phyloP scores from a whole-genome alignment of 2,888 invertebrate species.

The Melanargia galathea region DNA sequence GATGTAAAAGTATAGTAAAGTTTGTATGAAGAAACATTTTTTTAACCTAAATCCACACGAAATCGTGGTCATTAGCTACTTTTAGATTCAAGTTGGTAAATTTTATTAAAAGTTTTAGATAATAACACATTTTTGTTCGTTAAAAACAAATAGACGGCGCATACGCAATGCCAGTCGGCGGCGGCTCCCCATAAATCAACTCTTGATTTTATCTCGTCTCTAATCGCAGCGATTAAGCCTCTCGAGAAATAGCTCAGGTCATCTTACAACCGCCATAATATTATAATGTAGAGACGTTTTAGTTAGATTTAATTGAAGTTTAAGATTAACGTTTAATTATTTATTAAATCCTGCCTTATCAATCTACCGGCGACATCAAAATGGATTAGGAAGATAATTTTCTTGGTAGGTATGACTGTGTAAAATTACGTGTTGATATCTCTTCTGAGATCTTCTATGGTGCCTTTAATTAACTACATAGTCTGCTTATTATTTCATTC shows the following conservation, averaged over 20 bases:
- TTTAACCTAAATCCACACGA: background rate
- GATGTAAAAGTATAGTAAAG: no score
- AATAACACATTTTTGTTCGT: slow-evolving; percentile 12
- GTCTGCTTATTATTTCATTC: background rate
- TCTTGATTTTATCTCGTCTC: slow-evolving; percentile 49
- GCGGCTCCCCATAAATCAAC: slow-evolving; percentile 49
- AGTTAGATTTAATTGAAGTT: slow-evolving; percentile 21
- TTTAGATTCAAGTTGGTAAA: background rate
- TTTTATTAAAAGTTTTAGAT: background rate
- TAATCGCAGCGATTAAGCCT: slow-evolving; percentile 51
- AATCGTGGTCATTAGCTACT: no score
- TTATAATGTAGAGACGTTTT: slow-evolving; percentile 23
- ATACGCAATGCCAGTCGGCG: slow-evolving; percentile 36
- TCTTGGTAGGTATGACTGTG: background rate
- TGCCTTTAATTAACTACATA: background rate
- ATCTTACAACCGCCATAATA: slow-evolving; percentile 27
- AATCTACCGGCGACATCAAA: slow-evolving; percentile 1
- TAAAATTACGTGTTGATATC: slow-evolving; percentile 12
- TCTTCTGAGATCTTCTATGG: background rate
- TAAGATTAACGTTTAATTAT: slow-evolving; percentile 15
- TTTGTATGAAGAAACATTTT: no score
- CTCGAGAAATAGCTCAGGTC: slow-evolving; percentile 40
- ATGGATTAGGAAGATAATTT: slow-evolving; percentile 11
- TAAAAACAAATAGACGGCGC: slow-evolving; percentile 36
- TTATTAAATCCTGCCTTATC: slow-evolving; percentile 11